These are phyloP conservation scores for Cantharis lateralis DNA, from an alignment of 2,888 invertebrate species.

Conservation along the genomic window DNA sequence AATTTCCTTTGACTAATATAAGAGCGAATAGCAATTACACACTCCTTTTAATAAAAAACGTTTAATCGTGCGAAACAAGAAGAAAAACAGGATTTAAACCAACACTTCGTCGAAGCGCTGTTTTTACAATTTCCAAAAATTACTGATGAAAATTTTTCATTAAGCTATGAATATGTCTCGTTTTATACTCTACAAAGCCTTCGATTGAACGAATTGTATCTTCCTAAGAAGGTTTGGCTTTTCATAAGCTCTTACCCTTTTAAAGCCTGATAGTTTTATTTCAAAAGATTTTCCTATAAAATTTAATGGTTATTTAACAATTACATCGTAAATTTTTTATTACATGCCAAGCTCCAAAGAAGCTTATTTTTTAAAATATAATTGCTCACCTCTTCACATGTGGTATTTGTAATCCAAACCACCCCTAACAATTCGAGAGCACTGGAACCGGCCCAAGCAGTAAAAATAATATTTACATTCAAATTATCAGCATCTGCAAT, in stretches of 20 bases:
- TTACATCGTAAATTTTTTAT: background rate
- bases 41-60: background rate
- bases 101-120: background rate
- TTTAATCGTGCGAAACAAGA: background rate
- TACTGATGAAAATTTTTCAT: background rate
- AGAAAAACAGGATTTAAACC: background rate
- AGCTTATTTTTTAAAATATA: background rate
- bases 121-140: background rate
- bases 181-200: background rate
- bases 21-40: background rate
- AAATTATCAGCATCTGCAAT: conserved; percentile 17
- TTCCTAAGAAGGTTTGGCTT: background rate
- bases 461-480: conserved; percentile 38
- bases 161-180: background rate
- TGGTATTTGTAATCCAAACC: conserved; percentile 43
- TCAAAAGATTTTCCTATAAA: background rate
- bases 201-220: background rate
- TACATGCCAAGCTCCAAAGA: background rate
- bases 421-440: conserved; percentile 40
- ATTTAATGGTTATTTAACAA: background rate
- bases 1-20: background rate
- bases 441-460: conserved; percentile 43
- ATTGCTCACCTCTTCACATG: conserved; percentile 43
- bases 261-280: background rate
- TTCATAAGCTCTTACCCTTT: background rate